Evolutionary conservation across 2,113 vertebrate genomes (phyloP).

Genomic region (Rhagologus leucostigma): DNA sequence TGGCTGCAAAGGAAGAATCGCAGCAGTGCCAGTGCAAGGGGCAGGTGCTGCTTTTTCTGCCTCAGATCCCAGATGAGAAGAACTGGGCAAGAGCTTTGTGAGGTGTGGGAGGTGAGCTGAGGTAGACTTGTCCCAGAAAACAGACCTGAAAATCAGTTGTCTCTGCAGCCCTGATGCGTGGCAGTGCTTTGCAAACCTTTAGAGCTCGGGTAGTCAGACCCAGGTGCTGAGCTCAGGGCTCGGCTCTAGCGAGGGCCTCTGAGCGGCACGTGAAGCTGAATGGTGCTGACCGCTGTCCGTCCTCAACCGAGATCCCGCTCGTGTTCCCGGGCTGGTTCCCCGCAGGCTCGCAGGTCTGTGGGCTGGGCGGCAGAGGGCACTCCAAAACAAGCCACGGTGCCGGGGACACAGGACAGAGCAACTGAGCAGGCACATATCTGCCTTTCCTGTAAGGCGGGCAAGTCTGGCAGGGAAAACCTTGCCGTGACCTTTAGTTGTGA

Average conservation of each 20-base stretch:
- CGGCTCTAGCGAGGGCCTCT: not conserved
- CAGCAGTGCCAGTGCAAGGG: not conserved
- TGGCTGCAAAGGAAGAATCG: not conserved
- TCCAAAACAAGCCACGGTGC: not conserved
- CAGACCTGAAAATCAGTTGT: not conserved
- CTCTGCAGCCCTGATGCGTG: not conserved
- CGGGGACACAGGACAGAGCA: not conserved
- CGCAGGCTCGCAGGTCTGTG: not conserved
- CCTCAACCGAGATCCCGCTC: not conserved
- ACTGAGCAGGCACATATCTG: not conserved
- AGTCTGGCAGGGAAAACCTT: not conserved
- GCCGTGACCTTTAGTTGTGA: slow-evolving; percentile 8
- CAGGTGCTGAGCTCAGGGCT: not conserved
- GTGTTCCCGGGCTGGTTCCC: not conserved
- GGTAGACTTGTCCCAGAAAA: not conserved
- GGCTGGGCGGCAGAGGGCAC: slow-evolving; percentile 33
- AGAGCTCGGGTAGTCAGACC: not conserved
- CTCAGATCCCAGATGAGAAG: not conserved
- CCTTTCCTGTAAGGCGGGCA: not conserved
- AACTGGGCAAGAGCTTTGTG: not conserved
- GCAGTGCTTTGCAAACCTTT: not conserved
- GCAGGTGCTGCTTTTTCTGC: not conserved
- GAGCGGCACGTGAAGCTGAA: fast-evolving
- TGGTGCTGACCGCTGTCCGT: not conserved
- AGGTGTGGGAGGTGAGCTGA: not conserved